Evolutionary conservation across 2,797 vertebrate genomes (phyloP).

Genomic region (Thaleichthys pacificus): DNA sequence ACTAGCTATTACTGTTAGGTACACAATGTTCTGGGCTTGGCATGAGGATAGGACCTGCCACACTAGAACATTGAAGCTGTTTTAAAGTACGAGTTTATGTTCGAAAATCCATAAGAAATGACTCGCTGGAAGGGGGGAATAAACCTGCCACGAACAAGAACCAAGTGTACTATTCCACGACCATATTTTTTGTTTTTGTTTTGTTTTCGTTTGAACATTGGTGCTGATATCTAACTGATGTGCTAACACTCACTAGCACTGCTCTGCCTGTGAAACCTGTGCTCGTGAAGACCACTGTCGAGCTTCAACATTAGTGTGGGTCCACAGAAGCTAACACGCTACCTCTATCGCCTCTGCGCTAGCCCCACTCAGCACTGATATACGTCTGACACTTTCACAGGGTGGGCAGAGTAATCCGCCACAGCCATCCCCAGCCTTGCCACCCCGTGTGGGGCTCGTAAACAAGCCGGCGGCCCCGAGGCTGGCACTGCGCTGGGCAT

Average conservation of each 20-base stretch:
- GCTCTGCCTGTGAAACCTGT: too few relatives aligned
- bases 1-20: constrained; percentile 48
- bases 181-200: too few relatives aligned
- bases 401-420: not conserved
- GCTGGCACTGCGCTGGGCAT: constrained; percentile 21
- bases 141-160: too few relatives aligned
- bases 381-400: constrained; percentile 37
- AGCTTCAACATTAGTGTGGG: too few relatives aligned
- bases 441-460: constrained; percentile 25
- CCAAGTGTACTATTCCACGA: too few relatives aligned
- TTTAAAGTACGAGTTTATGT: not conserved
- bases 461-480: constrained; percentile 33
- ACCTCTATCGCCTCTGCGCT: not conserved
- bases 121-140: too few relatives aligned
- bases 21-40: constrained; percentile 48
- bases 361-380: constrained; percentile 9
- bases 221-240: too few relatives aligned
- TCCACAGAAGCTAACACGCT: too few relatives aligned
- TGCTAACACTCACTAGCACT: too few relatives aligned
- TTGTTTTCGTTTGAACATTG: too few relatives aligned
- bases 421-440: not conserved
- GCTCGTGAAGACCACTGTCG: not conserved
- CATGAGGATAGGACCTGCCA: constrained; percentile 22
- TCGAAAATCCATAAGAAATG: not conserved
- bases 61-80: not conserved